Evolutionary conservation across 2,797 vertebrate genomes (phyloP).

Genomic region (Cuniculus paca): DNA sequence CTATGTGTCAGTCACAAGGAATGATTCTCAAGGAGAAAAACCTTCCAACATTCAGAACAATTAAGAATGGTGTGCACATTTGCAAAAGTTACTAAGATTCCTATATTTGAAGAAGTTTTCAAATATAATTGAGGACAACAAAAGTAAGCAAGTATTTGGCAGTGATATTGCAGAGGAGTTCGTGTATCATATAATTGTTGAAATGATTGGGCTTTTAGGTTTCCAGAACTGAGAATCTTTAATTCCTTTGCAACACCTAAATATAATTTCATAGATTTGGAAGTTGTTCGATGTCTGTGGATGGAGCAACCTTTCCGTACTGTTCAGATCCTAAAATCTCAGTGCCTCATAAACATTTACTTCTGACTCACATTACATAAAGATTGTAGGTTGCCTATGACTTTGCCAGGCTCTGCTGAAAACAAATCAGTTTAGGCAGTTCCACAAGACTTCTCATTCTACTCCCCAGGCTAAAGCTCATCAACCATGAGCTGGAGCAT

Average conservation of each 20-base stretch:
- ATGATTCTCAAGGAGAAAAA: background rate
- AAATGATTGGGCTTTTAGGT: background rate
- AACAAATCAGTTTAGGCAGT: background rate
- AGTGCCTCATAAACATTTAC: background rate
- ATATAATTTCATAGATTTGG: background rate
- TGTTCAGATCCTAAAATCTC: background rate
- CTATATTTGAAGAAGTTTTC: background rate
- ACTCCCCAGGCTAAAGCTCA: background rate
- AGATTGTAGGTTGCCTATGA: background rate
- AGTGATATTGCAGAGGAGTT: background rate
- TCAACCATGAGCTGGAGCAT: background rate
- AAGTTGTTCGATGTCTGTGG: background rate
- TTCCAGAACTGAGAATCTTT: slow-evolving; percentile 4
- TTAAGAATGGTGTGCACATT: background rate
- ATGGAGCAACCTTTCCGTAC: background rate
- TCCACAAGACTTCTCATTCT: background rate
- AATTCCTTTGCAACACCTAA: background rate
- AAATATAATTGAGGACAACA: background rate
- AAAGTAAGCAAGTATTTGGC: background rate
- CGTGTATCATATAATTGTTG: background rate
- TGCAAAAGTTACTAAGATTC: background rate
- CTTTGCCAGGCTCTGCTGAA: background rate
- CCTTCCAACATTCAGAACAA: background rate
- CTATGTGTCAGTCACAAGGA: background rate
- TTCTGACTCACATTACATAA: background rate